phyloP scores from a whole-genome alignment of 2,888 invertebrate species.

The Rhodophaea formosa region DNA sequence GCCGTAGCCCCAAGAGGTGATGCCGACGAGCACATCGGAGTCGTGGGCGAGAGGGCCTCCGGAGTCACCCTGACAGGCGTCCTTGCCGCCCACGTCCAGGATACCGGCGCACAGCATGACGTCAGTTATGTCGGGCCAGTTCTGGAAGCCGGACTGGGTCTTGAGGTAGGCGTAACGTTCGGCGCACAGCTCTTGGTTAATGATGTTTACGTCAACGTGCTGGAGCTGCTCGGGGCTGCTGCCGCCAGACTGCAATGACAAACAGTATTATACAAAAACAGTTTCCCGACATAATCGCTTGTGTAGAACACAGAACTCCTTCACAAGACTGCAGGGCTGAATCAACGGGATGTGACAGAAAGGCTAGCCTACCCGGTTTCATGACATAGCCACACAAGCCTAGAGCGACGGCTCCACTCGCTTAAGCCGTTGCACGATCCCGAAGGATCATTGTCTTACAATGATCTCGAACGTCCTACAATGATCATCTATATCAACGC shows the following conservation, averaged over 20 bases:
- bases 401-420: no score
- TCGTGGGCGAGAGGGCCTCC: conserved; percentile 72
- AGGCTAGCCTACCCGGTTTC: no score
- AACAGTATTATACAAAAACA: not conserved
- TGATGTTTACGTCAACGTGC: conserved; percentile 42
- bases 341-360: no score
- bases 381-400: no score
- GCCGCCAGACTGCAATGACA: conserved; percentile 32
- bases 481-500: no score
- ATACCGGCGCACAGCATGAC: conserved; percentile 56
- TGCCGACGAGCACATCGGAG: conserved; percentile 57
- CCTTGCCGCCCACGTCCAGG: conserved; percentile 45
- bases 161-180: conserved; percentile 42
- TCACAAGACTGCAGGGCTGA: no score
- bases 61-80: conserved; percentile 74
- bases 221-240: conserved; percentile 38
- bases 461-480: no score
- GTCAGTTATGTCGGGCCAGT: conserved; percentile 41
- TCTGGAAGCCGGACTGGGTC: conserved; percentile 29
- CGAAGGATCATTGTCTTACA: no score
- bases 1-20: conserved; percentile 72
- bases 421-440: no score
- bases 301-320: no score
- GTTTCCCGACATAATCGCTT: not conserved
- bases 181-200: conserved; percentile 43